Evolutionary conservation across 2,113 vertebrate genomes (phyloP), one percentile per base, ranked within the genome.

Genomic region (Pholis gunnellus): DNA sequence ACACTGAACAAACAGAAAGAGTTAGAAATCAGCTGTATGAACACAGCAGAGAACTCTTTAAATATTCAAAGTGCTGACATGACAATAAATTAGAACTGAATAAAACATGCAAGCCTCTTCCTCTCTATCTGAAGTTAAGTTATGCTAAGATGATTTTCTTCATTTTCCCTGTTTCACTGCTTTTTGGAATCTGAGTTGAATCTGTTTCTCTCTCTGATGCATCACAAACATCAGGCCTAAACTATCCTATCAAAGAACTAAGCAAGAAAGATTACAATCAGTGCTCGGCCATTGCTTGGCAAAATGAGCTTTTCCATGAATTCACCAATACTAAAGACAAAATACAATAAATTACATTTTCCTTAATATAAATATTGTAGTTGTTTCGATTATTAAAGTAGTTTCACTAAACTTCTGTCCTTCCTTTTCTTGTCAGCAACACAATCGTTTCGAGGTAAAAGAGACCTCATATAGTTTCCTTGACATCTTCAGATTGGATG

Each of bases 71-170:
- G 69, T 72, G 8, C 70, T 13, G 36, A 25, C 9, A 27, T n/a
- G 34, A 48, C 1, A 54, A 31, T 31, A 40, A 74, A 72, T 20
- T n/a, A 67, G 52, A 59, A 57, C 15, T 65, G 27, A 70, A 74
- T 1, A 64, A 75, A 72, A 69, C 50, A 59, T 6, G 78, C 74
- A 63, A 69, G 46, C 25, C 31, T 72, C 20, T 73, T 10, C 7
- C 22, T 60, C 57, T 65, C 67, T 63, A 27, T 71, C 57, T 69
- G 57, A 78, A 71, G 65, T 15, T 15, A 71, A 63, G 65, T 57
- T 72, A 48, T 36, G 56, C 61, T 71, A 17, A 82, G 78, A 86
- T 79, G 82, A 86, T 75, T 78, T 27, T 50, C 82, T 83, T 86
- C 27, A 82, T 77, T 50, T 66, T 64, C 8, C 0, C 0, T n/a